Evolutionary conservation across 1,140 invertebrate species (phyloP).

Genomic region (Phenacoccus solenopsis): DNA sequence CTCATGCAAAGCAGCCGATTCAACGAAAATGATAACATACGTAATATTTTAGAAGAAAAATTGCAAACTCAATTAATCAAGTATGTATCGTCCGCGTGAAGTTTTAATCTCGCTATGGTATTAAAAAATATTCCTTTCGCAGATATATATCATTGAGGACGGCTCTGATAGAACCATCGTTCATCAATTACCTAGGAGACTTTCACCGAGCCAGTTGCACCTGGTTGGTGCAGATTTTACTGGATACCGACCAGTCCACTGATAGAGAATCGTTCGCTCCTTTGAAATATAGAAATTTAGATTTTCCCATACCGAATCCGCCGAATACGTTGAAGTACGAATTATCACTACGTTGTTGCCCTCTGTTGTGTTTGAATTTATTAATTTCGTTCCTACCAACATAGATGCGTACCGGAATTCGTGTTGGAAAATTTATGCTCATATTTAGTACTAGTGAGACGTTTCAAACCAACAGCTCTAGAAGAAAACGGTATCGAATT

Average conservation of each 20-base stretch:
- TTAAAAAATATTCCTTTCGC: conserved; percentile 28
- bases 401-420: conserved; percentile 74
- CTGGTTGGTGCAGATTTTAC: conserved; percentile 70
- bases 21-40: conserved; percentile 27
- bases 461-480: conserved; percentile 45
- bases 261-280: conserved; percentile 40
- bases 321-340: conserved; percentile 49
- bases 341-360: conserved; percentile 23
- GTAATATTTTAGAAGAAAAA: conserved; percentile 45
- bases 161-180: conserved; percentile 55
- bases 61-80: conserved; percentile 48
- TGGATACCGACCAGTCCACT: conserved; percentile 14
- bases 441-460: conserved; percentile 58
- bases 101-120: conserved; percentile 18
- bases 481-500: conserved; percentile 46
- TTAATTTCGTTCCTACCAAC: conserved; percentile 52
- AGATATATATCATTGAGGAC: conserved; percentile 54
- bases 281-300: conserved; percentile 38
- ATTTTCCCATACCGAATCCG: conserved; percentile 51
- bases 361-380: conserved; percentile 39
- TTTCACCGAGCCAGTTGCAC: conserved; percentile 68
- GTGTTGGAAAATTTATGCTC: conserved; percentile 76
- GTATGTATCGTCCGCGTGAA: conserved; percentile 27
- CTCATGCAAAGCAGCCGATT: not conserved
- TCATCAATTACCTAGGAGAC: conserved; percentile 51